Base-by-base conservation (phyloP, 2,888 invertebrate genomes). In the Melanophora roralis region DNA sequence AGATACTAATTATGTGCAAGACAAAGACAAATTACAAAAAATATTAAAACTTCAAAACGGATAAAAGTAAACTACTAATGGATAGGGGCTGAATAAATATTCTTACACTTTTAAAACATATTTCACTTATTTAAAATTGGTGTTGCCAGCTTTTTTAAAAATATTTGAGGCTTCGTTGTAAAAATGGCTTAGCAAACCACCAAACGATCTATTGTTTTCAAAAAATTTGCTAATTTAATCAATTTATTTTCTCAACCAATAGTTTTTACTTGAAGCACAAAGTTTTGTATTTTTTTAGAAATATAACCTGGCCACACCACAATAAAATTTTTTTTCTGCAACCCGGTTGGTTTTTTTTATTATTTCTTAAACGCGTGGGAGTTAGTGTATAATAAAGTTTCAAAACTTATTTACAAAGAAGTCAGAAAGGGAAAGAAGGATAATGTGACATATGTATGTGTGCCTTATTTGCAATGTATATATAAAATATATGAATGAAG, bases 401-500 rank as follows among this genome's bases (percentile, higher is more conserved):
- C 12, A 73, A 14, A 55, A 71, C 34, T 78, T 21, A 64, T 73
- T 27, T 23, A 27, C 6, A 49, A 27, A 34, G 55, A 19, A 32
- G 36, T 12, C 11, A 64, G 40, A 57, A 40, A 49, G 40, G 40
- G 65, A 62, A 16, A 36, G 34, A 76, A 40, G 6, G 6, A 3
- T 6, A 11, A 53, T 38, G 27, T 16, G 2, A 38, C 36, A 32
- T 9, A n/a, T 43, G n/a, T 62, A 43, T 40, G 32, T 59, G 55
- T 23, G 40, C 11, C 45, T 40, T 47, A 19, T 57, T 12, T n/a
- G n/a, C n/a, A n/a, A n/a, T n/a, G n/a, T n/a, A n/a, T n/a, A n/a
- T n/a, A 69, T 34, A 49, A 43, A 34, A 11, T 59, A 57, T 71
- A 68, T 64, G 62, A 81, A 71, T 74, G 65, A 67, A 74, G 55